These are phyloP conservation scores for Dolichomitus sp. DNA, from an alignment of 2,888 invertebrate genomes.

Conservation along the genomic window DNA sequence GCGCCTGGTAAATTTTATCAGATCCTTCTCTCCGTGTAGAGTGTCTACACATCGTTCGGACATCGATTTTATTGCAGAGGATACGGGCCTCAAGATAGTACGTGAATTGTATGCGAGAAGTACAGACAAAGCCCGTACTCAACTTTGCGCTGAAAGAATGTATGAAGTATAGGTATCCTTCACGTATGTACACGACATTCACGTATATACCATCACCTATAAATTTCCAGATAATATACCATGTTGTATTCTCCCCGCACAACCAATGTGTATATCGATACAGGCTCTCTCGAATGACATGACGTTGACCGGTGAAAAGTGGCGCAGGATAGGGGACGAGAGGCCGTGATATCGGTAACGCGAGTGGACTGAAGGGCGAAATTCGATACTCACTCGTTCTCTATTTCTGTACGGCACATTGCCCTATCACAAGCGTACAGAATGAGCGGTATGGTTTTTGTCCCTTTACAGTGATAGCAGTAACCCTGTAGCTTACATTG, in stretches of 20 bases:
- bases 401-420: slow-evolving; percentile 33
- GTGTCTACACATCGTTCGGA: slow-evolving; percentile 10
- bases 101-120: slow-evolving; percentile 37
- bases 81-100: slow-evolving; percentile 45
- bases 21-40: too few species aligned
- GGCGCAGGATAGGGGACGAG: neutral
- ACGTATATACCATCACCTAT: slow-evolving; percentile 16
- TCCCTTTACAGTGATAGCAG: neutral
- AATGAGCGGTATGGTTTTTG: neutral
- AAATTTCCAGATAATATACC: slow-evolving; percentile 37
- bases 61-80: slow-evolving; percentile 44
- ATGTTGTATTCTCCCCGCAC: neutral
- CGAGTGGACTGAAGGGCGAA: slow-evolving; percentile 36
- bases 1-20: too few species aligned
- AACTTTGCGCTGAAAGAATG: slow-evolving; percentile 15
- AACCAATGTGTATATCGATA: slow-evolving; percentile 23
- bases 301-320: slow-evolving; percentile 57
- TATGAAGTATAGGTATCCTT: slow-evolving; percentile 22
- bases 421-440: neutral
- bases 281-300: slow-evolving; percentile 32
- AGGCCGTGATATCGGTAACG: slow-evolving; percentile 33
- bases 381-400: slow-evolving; percentile 47
- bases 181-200: slow-evolving; percentile 3
- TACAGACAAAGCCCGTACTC: slow-evolving; percentile 20
- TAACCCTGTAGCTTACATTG: neutral